Evolutionary conservation across 2,797 vertebrate species (phyloP), one percentile per base, ranked within the genome.

Genomic region (Coreius guichenoti): DNA sequence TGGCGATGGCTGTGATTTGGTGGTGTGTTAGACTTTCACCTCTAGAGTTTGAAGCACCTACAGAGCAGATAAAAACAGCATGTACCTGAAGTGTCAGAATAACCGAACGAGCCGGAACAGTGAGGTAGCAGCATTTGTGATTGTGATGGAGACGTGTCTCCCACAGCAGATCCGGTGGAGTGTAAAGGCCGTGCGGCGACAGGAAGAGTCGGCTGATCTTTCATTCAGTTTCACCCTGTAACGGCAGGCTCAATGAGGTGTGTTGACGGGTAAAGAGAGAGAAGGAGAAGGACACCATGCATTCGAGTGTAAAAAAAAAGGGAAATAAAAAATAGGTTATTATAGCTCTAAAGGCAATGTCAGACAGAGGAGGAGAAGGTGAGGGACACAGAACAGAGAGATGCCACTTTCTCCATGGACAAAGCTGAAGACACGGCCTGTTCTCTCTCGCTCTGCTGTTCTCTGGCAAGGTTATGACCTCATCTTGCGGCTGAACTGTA

Each of bases 201-300:
- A 3, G 80, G 13, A 58, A 26, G 31, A 69, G 65, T 19, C 16
- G 8, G 31, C 47, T 70, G 16, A 16, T 45, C 70, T 65, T 49
- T 45, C n/a, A 8, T 29, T 63, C 47, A 5, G 39, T 63, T 36
- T 63, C 43, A 0, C 70, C 43, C 58, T 16, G 56, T 63, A 74
- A 36, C 9, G 6, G 5, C 43, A 49, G 43, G 75, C 12, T 75
- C 70, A 3, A 56, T 16, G 45, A 49, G 54, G 65, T 81, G 65
- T 51, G 12, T 16, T 49, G 78, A 67, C 21, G 13, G 31, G 5
- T 3, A 29, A 31, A 56, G 39, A 16, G 47, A 82, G 54, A 45
- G 65, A 29, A 69, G 76, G 77, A 67, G 84, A 65, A 5, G 70
- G 84, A 86, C 36, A 49, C n/a, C 21, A 49, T 77, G 49, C 45